These are phyloP conservation scores for Dinomys branickii DNA, from an alignment of 2,113 vertebrate genomes.

Conservation along the genomic window DNA sequence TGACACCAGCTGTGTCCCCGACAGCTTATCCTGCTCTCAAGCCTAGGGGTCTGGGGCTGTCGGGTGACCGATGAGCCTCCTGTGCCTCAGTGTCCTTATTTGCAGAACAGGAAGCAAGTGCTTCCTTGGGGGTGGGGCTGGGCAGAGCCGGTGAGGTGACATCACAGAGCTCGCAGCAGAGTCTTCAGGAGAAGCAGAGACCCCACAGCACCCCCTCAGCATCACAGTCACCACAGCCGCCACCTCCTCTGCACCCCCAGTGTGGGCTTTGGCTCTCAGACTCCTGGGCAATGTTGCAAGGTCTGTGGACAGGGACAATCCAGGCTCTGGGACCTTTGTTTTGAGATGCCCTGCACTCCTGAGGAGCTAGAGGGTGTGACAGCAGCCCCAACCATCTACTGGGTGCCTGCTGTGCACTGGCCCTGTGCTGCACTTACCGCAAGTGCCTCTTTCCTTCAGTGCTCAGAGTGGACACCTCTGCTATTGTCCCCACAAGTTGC, in stretches of 20 bases:
- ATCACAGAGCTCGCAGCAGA: not conserved
- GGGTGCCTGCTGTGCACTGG: not conserved
- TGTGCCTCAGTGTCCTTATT: not conserved
- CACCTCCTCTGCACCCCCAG: not conserved
- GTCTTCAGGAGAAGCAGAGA: not conserved
- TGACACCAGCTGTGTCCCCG: not conserved
- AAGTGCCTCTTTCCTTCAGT: not conserved
- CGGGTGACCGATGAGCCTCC: not conserved
- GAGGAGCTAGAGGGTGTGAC: not conserved
- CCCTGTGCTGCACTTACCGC: not conserved
- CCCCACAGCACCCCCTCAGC: not conserved
- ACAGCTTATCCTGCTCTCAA: not conserved
- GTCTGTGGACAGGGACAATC: not conserved
- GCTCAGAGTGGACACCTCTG: not conserved
- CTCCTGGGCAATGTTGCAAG: not conserved
- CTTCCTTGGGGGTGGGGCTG: not conserved
- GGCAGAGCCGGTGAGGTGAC: not conserved
- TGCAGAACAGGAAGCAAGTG: not conserved
- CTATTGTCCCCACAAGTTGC: not conserved
- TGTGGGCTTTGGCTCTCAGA: not conserved
- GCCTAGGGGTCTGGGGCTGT: too few relatives aligned
- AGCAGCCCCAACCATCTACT: too few relatives aligned
- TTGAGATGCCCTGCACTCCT: not conserved
- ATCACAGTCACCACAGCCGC: fast-evolving
- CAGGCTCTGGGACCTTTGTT: not conserved